phyloP scores from a whole-genome alignment of 2,888 invertebrate genomes.

The Eilema griseolum region DNA sequence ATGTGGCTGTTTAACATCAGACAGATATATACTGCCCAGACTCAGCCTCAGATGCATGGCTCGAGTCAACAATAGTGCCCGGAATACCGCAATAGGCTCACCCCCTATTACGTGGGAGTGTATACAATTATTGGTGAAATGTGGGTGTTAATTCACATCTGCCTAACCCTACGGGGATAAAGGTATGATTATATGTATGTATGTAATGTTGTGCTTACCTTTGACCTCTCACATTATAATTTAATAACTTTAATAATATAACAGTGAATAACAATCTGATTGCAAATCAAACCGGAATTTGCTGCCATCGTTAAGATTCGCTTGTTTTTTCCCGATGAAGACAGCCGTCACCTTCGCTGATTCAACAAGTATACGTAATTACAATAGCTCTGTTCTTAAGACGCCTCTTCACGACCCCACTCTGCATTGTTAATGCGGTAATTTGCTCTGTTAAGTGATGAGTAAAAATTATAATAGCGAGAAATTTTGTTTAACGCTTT shows the following conservation, averaged over 20 bases:
- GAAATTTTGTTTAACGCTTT: not conserved
- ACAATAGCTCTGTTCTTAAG: slow-evolving; percentile 11
- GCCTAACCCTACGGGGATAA: no score
- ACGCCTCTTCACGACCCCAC: not conserved
- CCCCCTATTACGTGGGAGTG: no score
- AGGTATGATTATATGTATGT: no score
- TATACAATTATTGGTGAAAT: no score
- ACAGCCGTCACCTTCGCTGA: slow-evolving; percentile 11
- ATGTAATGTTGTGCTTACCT: not conserved
- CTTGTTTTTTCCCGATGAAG: slow-evolving; percentile 18
- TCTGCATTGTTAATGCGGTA: slow-evolving; percentile 18
- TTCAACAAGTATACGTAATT: slow-evolving; percentile 22
- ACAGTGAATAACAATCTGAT: not conserved
- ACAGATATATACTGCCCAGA: no score
- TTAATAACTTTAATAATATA: not conserved
- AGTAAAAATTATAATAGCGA: not conserved
- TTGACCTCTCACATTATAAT: not conserved
- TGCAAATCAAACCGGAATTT: not conserved
- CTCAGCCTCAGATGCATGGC: no score
- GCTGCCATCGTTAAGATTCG: slow-evolving; percentile 14
- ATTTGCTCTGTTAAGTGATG: slow-evolving; percentile 9
- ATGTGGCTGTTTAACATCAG: no score
- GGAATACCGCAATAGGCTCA: no score
- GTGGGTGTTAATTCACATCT: no score
- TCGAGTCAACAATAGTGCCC: no score